phyloP scores from a whole-genome alignment of 1,140 invertebrate genomes.

The Procambarus virginalis region DNA sequence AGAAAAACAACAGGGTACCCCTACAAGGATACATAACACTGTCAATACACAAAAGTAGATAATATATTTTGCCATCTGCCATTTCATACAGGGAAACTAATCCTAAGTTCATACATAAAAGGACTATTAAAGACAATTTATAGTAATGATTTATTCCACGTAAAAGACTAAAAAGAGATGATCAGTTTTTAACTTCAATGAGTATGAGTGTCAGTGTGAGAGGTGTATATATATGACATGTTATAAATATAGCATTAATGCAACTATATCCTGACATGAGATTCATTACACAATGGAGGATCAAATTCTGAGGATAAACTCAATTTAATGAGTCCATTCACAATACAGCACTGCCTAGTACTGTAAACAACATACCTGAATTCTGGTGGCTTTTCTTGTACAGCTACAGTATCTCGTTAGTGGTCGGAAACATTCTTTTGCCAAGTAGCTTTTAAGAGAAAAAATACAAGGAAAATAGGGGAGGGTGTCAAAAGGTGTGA shows the following conservation, averaged over 20 bases:
- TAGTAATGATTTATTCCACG: constrained; percentile 52
- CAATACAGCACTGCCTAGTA: background rate
- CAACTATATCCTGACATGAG: constrained; percentile 15
- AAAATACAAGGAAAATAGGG: background rate
- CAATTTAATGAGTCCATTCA: background rate
- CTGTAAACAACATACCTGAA: background rate
- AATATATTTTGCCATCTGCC: no score
- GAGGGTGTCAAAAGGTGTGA: background rate
- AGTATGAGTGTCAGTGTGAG: constrained; percentile 38
- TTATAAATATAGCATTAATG: constrained; percentile 28
- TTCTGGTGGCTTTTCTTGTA: background rate
- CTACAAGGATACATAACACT: no score
- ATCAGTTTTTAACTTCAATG: constrained; percentile 37
- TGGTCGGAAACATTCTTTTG: background rate
- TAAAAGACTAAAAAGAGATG: constrained; percentile 58
- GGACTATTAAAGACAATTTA: background rate
- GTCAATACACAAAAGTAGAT: no score
- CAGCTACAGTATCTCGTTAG: background rate
- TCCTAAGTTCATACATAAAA: no score
- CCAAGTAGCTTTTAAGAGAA: background rate
- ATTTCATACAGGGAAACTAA: no score
- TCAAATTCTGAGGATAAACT: background rate
- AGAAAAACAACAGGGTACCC: no score
- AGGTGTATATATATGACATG: constrained; percentile 28
- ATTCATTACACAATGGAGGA: constrained; percentile 43